These are phyloP conservation scores for Ophion ellenae DNA, from an alignment of 2,888 invertebrate species.

Conservation along the genomic window DNA sequence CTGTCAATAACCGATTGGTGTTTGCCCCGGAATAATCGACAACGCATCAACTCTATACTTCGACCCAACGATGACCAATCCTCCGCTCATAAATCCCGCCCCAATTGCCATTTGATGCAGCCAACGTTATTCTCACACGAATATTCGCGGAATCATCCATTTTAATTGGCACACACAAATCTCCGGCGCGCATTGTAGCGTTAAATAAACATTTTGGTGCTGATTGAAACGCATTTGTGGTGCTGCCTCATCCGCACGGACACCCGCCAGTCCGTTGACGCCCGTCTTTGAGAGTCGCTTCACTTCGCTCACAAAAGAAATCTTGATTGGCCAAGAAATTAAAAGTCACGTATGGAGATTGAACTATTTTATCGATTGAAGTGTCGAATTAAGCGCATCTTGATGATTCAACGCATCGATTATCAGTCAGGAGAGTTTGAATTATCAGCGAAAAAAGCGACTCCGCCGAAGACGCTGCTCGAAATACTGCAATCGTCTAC, in stretches of 20 bases:
- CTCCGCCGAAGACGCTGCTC: no score
- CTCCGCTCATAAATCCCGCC: background rate
- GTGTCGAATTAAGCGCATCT: background rate
- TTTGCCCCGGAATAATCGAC: constrained; percentile 49
- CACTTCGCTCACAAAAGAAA: constrained; percentile 4
- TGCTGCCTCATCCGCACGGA: background rate
- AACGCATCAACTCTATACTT: constrained; percentile 26
- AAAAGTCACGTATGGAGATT: background rate
- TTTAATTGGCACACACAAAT: background rate
- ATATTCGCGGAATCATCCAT: constrained; percentile 18
- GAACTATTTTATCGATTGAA: constrained; percentile 10
- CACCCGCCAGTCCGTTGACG: background rate
- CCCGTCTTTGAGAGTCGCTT: no score
- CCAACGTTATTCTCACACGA: background rate
- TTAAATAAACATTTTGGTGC: background rate
- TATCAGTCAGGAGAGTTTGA: background rate
- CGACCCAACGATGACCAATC: background rate
- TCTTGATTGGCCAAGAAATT: constrained; percentile 12
- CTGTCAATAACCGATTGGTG: constrained; percentile 49
- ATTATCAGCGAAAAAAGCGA: background rate
- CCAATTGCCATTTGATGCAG: constrained; percentile 3
- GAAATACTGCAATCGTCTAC: no score
- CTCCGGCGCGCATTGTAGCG: no score
- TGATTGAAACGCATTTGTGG: background rate
- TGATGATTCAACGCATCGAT: background rate